Evolutionary conservation across 2,888 invertebrate species (phyloP).

Genomic region (Tupiocoris notatus): DNA sequence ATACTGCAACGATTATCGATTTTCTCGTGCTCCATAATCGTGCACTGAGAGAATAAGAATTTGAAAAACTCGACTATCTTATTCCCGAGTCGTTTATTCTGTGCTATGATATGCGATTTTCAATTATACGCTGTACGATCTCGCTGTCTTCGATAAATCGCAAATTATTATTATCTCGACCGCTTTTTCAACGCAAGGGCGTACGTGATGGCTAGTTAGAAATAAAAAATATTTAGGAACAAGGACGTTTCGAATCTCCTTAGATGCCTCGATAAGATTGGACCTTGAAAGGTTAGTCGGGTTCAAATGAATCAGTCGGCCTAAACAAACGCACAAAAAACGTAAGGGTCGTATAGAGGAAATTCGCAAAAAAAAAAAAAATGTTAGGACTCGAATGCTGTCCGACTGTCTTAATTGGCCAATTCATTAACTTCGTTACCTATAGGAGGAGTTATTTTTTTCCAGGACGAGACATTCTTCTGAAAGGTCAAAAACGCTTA

Average conservation of each 20-base stretch:
- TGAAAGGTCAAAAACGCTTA: not conserved
- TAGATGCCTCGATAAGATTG: not conserved
- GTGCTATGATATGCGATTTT: no score
- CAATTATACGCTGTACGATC: no score
- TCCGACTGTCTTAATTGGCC: not conserved
- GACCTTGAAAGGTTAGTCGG: not conserved
- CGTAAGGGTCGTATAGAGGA: not conserved
- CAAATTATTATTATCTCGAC: not conserved
- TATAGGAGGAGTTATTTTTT: no score
- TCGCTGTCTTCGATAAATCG: not conserved
- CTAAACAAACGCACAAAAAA: not conserved
- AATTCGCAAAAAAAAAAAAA: not conserved
- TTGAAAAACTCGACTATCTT: no score
- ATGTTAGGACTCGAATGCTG: not conserved
- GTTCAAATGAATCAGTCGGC: not conserved
- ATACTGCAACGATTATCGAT: no score
- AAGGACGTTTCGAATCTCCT: not conserved
- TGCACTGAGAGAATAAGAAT: no score
- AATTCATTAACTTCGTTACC: not conserved
- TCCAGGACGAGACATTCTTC: not conserved
- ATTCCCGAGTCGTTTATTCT: no score
- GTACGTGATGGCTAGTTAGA: not conserved
- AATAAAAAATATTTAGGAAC: not conserved
- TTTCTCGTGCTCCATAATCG: no score
- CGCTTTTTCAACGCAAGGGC: not conserved